Conservation (phyloP, 1,140 invertebrate genomes). For the Potamilus streckersoni region DNA sequence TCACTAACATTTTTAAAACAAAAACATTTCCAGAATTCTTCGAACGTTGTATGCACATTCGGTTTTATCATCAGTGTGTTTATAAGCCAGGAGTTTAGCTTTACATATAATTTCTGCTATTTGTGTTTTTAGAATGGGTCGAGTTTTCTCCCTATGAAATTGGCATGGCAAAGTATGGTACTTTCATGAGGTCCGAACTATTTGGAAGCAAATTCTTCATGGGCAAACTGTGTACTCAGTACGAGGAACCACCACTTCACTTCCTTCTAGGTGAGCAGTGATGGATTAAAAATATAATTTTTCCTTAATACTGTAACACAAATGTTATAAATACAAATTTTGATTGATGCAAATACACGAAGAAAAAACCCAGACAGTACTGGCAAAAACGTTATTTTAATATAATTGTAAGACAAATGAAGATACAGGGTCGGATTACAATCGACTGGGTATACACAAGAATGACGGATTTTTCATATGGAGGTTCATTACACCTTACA, state of each 20-base stretch:
- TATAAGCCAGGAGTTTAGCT: background rate
- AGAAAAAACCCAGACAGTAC: background rate
- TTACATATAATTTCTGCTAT: constrained; percentile 5
- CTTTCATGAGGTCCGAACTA: constrained; percentile 68
- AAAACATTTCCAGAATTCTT: background rate
- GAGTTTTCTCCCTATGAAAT: constrained; percentile 72
- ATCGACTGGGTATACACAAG: background rate
- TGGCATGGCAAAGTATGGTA: constrained; percentile 71
- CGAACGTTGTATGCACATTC: background rate
- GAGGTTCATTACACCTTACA: too few relatives aligned
- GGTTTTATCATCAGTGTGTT: background rate
- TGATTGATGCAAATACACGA: too few relatives aligned
- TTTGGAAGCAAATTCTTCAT: constrained; percentile 71
- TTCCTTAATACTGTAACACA: too few relatives aligned
- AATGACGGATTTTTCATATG: background rate
- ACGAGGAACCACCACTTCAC: constrained; percentile 66
- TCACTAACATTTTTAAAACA: background rate
- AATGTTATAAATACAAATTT: too few relatives aligned
- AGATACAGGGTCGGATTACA: background rate
- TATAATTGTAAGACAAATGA: background rate
- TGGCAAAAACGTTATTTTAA: background rate
- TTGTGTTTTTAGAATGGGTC: constrained; percentile 67
- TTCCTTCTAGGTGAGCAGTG: constrained; percentile 56
- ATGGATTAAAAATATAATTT: background rate
- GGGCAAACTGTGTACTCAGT: constrained; percentile 67